Base-by-base conservation (phyloP, 2,797 vertebrate species). In the Harpagifer antarcticus region DNA sequence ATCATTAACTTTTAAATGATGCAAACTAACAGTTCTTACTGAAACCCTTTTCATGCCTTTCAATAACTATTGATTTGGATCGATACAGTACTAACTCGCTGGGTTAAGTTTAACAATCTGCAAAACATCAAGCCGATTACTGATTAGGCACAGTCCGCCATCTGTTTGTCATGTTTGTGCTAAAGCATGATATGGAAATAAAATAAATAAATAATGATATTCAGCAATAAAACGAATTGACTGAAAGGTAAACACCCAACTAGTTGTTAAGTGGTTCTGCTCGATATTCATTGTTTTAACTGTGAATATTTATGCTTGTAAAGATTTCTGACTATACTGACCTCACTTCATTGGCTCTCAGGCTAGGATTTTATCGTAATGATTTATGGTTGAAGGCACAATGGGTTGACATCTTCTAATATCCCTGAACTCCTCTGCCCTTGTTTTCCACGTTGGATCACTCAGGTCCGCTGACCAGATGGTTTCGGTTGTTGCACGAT, bases 91-190 rank as follows among this genome's bases (percentile, higher is more conserved):
- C 31, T 47, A 37, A 5, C 44, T 23, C 0, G 43, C 3, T 6
- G 17, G 4, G 43, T 55, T 27, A 4, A 60, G 53, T 15, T 8
- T 4, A 23, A 14, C 7, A 57, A 52, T 42, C 37, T 72, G 50
- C 62, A 61, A 40, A 61, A 14, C 13, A 49, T 61, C 69, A 69
- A 40, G 11, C 10, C 19, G 37, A 37, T 1, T 23, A 16, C 12
- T 58, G 52, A 72, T 20, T 15, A 23, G 17, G 3, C 17, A 49
- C 3, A 2, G 14, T 27, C 14, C 0, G 5, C 27, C 62, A 72
- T 74, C 48, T 76, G 76, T 59, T 65, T 55, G 15, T 64, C 48
- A 44, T 79, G 55, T 52, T 71, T 65, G 15, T 20, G 31, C 42
- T 19, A 3, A 49, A 37, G 31, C 17, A 12, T 17, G 9, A 27